These are phyloP conservation scores for Pantherophis guttatus DNA, from an alignment of 2,113 vertebrate genomes.

Conservation along the genomic window DNA sequence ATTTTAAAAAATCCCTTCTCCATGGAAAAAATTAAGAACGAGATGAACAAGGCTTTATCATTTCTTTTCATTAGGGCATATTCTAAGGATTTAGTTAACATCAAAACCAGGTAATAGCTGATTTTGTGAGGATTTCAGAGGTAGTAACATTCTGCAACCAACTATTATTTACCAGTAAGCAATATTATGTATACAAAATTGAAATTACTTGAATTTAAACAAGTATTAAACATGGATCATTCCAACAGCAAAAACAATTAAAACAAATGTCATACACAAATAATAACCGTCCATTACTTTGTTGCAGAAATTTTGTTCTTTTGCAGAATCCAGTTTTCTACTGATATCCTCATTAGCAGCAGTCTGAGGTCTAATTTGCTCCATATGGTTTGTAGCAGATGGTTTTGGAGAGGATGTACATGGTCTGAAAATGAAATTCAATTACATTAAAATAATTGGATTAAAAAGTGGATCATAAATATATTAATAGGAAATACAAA, in stretches of 20 bases:
- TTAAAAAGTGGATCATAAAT: neutral
- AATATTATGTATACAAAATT: neutral
- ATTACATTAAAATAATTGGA: neutral
- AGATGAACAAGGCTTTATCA: neutral
- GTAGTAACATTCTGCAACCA: neutral
- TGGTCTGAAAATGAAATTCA: slow-evolving; percentile 77
- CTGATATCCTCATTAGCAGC: slow-evolving; percentile 81
- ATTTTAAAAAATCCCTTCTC: neutral
- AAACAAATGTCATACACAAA: neutral
- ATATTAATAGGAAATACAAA: no score
- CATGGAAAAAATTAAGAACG: neutral
- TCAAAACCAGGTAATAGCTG: neutral
- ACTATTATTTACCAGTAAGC: neutral
- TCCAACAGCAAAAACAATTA: neutral
- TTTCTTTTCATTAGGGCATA: neutral
- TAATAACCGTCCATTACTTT: slow-evolving; percentile 76
- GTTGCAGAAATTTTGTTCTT: slow-evolving; percentile 88
- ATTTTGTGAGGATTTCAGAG: neutral
- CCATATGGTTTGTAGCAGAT: slow-evolving; percentile 86
- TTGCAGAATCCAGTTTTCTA: slow-evolving; percentile 92
- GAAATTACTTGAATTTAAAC: neutral
- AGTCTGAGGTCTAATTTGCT: slow-evolving; percentile 86
- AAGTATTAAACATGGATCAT: neutral
- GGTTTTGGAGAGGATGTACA: slow-evolving; percentile 83
- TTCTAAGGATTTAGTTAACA: neutral